A percentile compares a stretch with the other conserved stretches of the same genome.
These are phyloP conservation scores for Molothrus aeneus DNA, from an alignment of 2,797 vertebrate genomes.

Conservation along the genomic window DNA sequence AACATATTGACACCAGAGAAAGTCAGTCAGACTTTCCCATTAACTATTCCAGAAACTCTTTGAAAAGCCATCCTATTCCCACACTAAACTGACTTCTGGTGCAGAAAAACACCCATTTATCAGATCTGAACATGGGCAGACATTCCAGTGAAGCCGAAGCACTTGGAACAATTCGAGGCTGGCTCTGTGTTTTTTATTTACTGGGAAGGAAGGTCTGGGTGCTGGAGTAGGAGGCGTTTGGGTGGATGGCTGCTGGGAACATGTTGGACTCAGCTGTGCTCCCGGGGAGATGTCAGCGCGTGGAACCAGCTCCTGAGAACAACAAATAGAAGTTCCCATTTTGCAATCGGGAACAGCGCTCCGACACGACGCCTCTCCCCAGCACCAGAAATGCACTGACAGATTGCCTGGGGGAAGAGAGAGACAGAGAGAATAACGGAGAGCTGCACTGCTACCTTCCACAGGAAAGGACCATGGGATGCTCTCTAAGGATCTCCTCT, in stretches of 20 bases:
- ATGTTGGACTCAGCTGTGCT: conserved; percentile 70
- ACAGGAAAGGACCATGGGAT: conserved; percentile 20
- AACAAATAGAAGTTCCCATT: conserved; percentile 75
- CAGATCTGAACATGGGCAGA: conserved; percentile 13
- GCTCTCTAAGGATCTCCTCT: conserved; percentile 54
- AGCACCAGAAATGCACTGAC: conserved; percentile 53
- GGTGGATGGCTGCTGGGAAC: conserved; percentile 61
- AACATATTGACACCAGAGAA: background rate
- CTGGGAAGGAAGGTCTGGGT: conserved; percentile 31
- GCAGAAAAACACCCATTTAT: conserved; percentile 25
- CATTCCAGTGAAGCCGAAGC: background rate
- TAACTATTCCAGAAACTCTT: background rate
- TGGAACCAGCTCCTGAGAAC: conserved; percentile 72
- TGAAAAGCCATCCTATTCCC: background rate
- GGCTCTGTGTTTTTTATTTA: conserved; percentile 36
- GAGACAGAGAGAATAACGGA: conserved; percentile 42
- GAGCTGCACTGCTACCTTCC: conserved; percentile 11
- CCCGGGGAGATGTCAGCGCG: conserved; percentile 36
- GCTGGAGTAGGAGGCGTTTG: conserved; percentile 57
- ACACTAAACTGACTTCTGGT: background rate
- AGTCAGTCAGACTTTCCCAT: background rate
- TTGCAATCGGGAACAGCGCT: conserved; percentile 72
- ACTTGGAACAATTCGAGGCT: conserved; percentile 1
- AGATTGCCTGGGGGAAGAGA: conserved; percentile 68
- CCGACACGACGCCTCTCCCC: conserved; percentile 55